Evolutionary conservation across 2,113 vertebrate genomes (phyloP), one percentile per base, ranked within the genome.

Genomic region (Girardinichthys multiradiatus): DNA sequence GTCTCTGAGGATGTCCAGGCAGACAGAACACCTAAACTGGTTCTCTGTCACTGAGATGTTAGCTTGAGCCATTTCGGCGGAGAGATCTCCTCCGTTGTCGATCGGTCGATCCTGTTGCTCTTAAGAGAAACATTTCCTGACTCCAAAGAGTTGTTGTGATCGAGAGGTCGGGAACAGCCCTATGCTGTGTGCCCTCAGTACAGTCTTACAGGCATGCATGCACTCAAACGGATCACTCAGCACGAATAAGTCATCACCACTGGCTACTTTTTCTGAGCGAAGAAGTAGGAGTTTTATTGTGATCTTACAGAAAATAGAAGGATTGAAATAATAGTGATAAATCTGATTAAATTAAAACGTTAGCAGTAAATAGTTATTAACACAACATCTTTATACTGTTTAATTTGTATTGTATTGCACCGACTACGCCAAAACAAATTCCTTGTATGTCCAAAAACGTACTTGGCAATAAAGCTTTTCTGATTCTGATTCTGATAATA

Each of bases 11-110:
- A 91, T 70, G 76, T 94, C 92, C 89, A 93, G 76, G 80, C 93
- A 94, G 70, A 94, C 82, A 13, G 92, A 87, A 54, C 93, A 94
- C 48, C 85, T 61, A 78, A 93, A 92, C 88, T 93, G 92, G 29
- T 80, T 90, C 84, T 93, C 92, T 17, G 91, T 87, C 65, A 93
- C 91, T 15, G 91, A 92, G 77, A 93, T 93, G 21, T 87, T 92
- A 7, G 91, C 89, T 58, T 89, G 84, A 14, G 91, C 92, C 92
- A 92, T 93, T 21, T 57, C 61, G 19, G 57, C 48, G 2, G 14
- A 10, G 19, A 27, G 29, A 0, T 10, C 17, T 28, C 26, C 58
- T n/a, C 0, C 8, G 37, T 13, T 13, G 45, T 17, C 10, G 4
- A 68, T 1, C 54, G 39, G 65, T 37, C 12, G 63, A 12, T 8